Base-by-base conservation (phyloP, 2,888 invertebrate species). In the Uropetala carovei region DNA sequence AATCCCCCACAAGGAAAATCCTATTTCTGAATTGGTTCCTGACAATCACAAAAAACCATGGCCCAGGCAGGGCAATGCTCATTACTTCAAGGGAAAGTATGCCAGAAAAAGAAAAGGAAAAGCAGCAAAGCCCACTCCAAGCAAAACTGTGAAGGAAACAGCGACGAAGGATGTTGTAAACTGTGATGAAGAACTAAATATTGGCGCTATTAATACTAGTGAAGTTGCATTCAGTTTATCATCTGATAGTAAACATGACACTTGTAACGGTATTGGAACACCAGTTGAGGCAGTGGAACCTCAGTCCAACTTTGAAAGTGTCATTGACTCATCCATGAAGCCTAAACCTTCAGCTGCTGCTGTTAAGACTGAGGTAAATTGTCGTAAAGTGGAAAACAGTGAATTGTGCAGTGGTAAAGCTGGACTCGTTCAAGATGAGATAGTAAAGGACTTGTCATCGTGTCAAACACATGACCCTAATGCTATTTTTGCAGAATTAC, bases 401-500 rank as follows among this genome's bases (percentile, higher is more conserved):
- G 27, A 86, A 16, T 27, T 16, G 3, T 14, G 22, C 18, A 16
- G 59, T 9, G 30, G 16, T 3, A 27, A 27, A n/a, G 27, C 13
- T 27, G 58, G 14, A n/a, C 14, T 18, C n/a, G 64, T 18, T 43
- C 64, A 9, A 56, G 89, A n/a, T n/a, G n/a, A 56, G 7, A 11
- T 89, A n/a, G 64, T 18, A n/a, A 64, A 89, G 43, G 64, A 64
- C 11, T 11, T 64, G 64, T 64, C 58, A 16, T 64, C 30, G 18
- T 89, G 89, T 27, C 8, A 43, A 43, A 16, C 64, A 14, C 43
- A 68, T 10, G 89, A 89, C 43, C n/a, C 89, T n/a, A n/a, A 64
- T 89, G 68, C 89, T 43, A 68, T 89, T 43, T 89, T 89, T 9
- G 43, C 30, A 30, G 89, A 27, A 89, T 64, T 89, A n/a, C 18